A percentile compares a stretch with the other conserved stretches of the same genome.
These are phyloP conservation scores for Aphidoletes aphidimyza DNA, from an alignment of 2,888 invertebrate species.

Conservation along the genomic window DNA sequence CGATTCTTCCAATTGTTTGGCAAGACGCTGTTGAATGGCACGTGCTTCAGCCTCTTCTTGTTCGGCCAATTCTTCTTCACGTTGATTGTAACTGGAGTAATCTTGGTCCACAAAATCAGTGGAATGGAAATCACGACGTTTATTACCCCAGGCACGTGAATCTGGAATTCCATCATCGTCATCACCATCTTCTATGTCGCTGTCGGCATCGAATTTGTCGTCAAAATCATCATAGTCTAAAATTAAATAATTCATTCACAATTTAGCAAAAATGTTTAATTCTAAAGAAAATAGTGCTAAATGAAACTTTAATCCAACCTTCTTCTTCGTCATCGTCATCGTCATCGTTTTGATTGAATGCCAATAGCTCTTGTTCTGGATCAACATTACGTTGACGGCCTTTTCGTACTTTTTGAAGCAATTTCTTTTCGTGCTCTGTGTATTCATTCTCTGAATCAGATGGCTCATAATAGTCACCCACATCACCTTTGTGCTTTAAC, in stretches of 20 bases:
- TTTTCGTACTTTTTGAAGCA: conserved; percentile 72
- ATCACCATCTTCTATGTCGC: conserved; percentile 81
- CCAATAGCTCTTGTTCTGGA: conserved; percentile 74
- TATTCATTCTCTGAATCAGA: conserved; percentile 81
- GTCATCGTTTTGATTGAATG: conserved; percentile 68
- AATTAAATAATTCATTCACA: neutral
- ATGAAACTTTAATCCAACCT: neutral
- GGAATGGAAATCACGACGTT: conserved; percentile 81
- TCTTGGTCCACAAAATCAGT: conserved; percentile 92
- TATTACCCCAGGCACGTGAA: conserved; percentile 88
- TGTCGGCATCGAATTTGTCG: conserved; percentile 69
- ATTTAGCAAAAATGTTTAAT: neutral
- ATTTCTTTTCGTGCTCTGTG: conserved; percentile 72
- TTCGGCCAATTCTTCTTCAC: conserved; percentile 78
- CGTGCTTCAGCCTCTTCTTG: conserved; percentile 87
- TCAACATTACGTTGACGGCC: conserved; percentile 68
- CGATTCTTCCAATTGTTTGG: conserved; percentile 81
- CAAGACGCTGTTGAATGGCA: conserved; percentile 80
- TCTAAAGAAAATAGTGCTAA: neutral
- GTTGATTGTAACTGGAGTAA: conserved; percentile 73
- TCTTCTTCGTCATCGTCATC: conserved; percentile 68
- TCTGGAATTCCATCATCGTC: conserved; percentile 79
- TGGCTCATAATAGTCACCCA: conserved; percentile 70
- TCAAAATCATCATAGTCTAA: conserved; percentile 66
- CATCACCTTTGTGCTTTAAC: conserved; percentile 60